phyloP scores from a whole-genome alignment of 2,113 vertebrate species.

The Sapajus apella region DNA sequence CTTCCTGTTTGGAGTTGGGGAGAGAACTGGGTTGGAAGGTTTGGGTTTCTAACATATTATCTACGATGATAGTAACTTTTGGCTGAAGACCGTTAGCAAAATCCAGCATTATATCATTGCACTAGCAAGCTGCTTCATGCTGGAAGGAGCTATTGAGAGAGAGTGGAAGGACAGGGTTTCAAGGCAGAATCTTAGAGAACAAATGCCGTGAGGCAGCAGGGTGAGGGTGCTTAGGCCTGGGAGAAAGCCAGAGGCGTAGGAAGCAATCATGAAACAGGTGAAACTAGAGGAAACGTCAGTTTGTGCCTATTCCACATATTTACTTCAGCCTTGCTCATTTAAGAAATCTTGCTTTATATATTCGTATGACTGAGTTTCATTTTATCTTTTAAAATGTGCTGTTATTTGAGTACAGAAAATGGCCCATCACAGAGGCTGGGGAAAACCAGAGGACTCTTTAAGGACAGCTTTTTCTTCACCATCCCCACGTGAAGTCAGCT shows the following conservation, averaged over 20 bases:
- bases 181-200: neutral
- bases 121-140: neutral
- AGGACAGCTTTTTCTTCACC: neutral
- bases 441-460: neutral
- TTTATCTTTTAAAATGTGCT: neutral
- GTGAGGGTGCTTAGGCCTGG: neutral
- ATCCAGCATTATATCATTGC: neutral
- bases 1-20: rapidly evolving
- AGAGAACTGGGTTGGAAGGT: neutral
- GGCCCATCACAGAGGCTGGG: neutral
- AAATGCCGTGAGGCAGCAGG: neutral
- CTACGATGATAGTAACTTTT: neutral
- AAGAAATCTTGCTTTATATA: neutral
- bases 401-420: constrained; percentile 3
- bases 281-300: neutral
- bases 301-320: neutral
- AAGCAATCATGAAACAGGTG: neutral
- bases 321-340: neutral
- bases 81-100: neutral
- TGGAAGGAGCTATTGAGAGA: neutral
- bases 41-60: neutral
- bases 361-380: neutral
- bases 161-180: neutral
- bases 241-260: neutral
- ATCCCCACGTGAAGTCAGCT: rapidly evolving